Evolutionary conservation across 2,888 invertebrate species (phyloP).

Genomic region (Coelopa pilipes): DNA sequence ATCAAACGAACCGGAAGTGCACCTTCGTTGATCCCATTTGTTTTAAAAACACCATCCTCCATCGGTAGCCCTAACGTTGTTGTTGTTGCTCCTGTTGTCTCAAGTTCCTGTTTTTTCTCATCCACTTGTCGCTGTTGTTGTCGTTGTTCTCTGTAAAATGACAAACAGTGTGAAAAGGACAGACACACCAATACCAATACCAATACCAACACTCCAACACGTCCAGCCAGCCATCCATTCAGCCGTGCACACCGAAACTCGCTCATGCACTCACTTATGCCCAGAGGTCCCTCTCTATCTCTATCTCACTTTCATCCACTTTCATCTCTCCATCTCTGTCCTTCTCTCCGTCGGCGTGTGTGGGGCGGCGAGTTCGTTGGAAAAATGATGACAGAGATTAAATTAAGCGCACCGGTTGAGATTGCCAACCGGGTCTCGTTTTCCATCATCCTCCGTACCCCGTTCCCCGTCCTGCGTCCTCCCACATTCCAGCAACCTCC

Average conservation of each 20-base stretch:
- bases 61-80: background rate
- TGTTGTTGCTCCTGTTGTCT: background rate
- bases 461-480: too few species aligned
- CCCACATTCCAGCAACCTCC: too few species aligned
- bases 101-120: background rate
- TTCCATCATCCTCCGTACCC: too few species aligned
- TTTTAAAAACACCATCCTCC: slow-evolving; percentile 6
- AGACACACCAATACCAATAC: background rate
- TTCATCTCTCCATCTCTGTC: background rate
- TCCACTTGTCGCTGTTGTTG: background rate
- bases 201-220: background rate
- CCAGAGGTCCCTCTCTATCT: background rate
- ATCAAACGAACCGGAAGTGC: slow-evolving; percentile 23
- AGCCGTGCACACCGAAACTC: background rate
- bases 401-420: slow-evolving; percentile 19
- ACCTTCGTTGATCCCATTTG: slow-evolving; percentile 26
- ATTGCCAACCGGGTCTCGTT: background rate
- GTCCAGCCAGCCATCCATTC: background rate
- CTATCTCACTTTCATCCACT: background rate
- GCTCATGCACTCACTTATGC: too few species aligned
- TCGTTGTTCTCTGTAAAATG: slow-evolving; percentile 10
- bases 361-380: background rate
- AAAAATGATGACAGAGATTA: slow-evolving; percentile 23
- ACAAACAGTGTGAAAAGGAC: slow-evolving; percentile 15
- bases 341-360: too few species aligned